Evolutionary conservation across 2,113 vertebrate genomes (phyloP).

Genomic region (Crypturellus undulatus): DNA sequence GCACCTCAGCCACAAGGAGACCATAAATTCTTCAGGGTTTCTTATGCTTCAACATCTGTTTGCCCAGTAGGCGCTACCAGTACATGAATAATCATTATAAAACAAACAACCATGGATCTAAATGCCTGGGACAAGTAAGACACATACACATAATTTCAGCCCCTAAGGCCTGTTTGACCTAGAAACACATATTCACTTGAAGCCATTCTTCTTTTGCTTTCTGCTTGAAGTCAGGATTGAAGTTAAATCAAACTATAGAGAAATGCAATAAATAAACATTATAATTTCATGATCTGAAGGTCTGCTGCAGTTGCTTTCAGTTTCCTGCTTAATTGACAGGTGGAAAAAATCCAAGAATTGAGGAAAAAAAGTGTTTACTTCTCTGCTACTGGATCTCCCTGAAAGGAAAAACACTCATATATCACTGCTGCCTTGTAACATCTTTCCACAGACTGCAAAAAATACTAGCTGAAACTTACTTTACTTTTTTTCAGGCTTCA

Average conservation of each 20-base stretch:
- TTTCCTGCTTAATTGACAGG: not conserved
- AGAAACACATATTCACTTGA: constrained; percentile 36
- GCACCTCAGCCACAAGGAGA: constrained; percentile 1
- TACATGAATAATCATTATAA: not conserved
- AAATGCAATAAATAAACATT: not conserved
- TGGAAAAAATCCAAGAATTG: not conserved
- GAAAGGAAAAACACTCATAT: not conserved
- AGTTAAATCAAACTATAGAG: not conserved
- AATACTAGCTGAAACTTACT: not conserved
- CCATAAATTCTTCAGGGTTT: not conserved
- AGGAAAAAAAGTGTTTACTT: not conserved
- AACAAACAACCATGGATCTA: constrained; percentile 1
- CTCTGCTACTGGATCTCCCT: not conserved
- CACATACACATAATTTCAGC: not conserved
- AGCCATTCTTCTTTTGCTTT: not conserved
- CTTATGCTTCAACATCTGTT: not conserved
- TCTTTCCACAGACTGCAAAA: not conserved
- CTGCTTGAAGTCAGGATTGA: constrained; percentile 24
- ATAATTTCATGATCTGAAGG: not conserved
- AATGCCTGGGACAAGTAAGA: constrained; percentile 21
- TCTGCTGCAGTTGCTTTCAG: not conserved
- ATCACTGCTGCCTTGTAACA: not conserved
- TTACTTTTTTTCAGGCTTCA: not conserved
- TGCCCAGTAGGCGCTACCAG: not conserved
- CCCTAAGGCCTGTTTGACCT: constrained; percentile 40